Conservation (phyloP, 1,140 invertebrate species). For the Drosophila ironensis region DNA sequence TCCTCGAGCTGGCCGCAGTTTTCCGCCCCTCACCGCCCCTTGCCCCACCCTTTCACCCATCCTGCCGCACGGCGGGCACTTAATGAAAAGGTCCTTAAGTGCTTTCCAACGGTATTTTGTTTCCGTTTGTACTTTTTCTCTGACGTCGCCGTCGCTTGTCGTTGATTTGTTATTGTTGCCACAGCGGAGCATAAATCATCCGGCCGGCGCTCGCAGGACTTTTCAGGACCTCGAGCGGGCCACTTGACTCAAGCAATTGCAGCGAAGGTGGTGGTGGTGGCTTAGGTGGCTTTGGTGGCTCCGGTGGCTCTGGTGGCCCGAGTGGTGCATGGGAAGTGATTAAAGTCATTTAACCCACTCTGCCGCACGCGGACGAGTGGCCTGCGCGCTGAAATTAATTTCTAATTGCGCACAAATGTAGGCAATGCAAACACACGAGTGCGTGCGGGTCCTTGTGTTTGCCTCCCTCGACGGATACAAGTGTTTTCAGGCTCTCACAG, state of each 20-base stretch:
- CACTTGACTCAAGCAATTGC: conserved; percentile 31
- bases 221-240: background rate
- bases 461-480: background rate
- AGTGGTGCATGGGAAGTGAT: conserved; percentile 68
- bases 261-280: conserved; percentile 3
- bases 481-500: background rate
- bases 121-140: conserved; percentile 76
- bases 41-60: background rate
- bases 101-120: conserved; percentile 80
- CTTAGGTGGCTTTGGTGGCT: too few relatives aligned
- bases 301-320: too few relatives aligned
- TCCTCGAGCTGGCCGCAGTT: conserved; percentile 2
- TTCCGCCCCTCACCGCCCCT: background rate
- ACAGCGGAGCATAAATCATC: conserved; percentile 72
- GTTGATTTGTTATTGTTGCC: conserved; percentile 80
- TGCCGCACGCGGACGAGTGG: conserved; percentile 30
- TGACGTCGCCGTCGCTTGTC: conserved; percentile 50
- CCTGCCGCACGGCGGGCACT: conserved; percentile 43
- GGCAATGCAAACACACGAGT: conserved; percentile 36
- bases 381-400: conserved; percentile 63
- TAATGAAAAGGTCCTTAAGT: conserved; percentile 81
- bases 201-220: background rate
- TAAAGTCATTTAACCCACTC: conserved; percentile 80
- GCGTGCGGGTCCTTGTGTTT: background rate
- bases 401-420: conserved; percentile 76